Evolutionary conservation across 1,140 invertebrate genomes (phyloP), one percentile per base, ranked within the genome.

Genomic region (Temnothorax longispinosus): DNA sequence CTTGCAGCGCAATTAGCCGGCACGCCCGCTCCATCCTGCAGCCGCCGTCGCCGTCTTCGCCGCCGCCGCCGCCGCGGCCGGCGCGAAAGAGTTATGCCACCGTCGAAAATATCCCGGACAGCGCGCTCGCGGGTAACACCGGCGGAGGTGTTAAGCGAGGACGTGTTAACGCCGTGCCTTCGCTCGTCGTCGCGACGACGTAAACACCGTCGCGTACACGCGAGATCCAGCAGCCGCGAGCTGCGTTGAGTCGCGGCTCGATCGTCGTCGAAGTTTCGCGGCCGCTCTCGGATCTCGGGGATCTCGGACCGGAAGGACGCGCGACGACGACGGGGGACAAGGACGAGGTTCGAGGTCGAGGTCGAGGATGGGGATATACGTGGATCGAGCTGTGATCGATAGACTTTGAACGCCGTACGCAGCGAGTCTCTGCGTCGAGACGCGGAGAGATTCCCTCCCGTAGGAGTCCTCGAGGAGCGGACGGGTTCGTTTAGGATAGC

Each of bases 51-150:
- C 27, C 65, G n/a, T 4, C 18, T 0, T 6, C 41, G 3, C 56
- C 7, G 27, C 27, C 65, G 65, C 65, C 41, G 3, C 56, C 7
- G 27, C 27, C 65, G 65, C 65, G 21, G n/a, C 21, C 75, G 5
- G 38, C n/a, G 74, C 21, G 58, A 65, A 15, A 38, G 76, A 67
- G 76, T 80, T 80, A 80, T 80, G 76, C 76, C 60, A 80, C 60
- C 60, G 76, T 80, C 60, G 44, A 80, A 58, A 80, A 80, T 80
- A 80, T 52, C 62, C 44, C 76, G 76, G 32, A 65, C n/a, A 52
- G 44, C 62, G 44, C 44, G 76, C 76, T 80, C 76, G 44, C 44
- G 41, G 65, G 21, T 69, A 69, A 69, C 65, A 69, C 65, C 65
- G 65, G 65, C n/a, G 65, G 52, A 81, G 58, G 78, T 72, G 78